Percentiles rank a stretch among this genome's conserved stretches.
phyloP scores from a whole-genome alignment of 1,140 invertebrate species.

The Leptinotarsa defecta region DNA sequence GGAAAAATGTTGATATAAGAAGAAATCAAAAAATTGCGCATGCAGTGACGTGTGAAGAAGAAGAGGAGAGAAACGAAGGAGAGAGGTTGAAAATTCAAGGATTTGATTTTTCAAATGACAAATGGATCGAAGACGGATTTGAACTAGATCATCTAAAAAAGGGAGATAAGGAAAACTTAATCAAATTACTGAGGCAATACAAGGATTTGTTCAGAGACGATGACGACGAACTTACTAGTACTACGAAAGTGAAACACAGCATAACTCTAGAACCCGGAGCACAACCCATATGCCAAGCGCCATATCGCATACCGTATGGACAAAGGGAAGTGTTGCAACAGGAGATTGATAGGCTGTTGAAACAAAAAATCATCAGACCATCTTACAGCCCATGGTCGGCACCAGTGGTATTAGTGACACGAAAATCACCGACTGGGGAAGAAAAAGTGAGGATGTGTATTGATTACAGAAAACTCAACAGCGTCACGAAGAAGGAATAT shows the following conservation, averaged over 20 bases:
- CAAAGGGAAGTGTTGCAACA: not conserved
- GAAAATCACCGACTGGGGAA: conserved; percentile 19
- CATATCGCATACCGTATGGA: not conserved
- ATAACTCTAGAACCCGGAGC: not conserved
- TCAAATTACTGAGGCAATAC: not conserved
- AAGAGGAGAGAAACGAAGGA: conserved; percentile 8
- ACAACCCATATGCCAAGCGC: conserved; percentile 7
- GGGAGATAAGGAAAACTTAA: not conserved
- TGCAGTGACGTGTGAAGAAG: not conserved
- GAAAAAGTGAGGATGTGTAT: conserved; percentile 26
- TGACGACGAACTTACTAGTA: not conserved
- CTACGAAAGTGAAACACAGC: not conserved
- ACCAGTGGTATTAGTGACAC: conserved; percentile 20
- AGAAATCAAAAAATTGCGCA: not conserved
- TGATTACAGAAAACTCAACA: conserved; percentile 24
- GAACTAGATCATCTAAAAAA: not conserved
- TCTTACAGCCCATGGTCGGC: conserved; percentile 23
- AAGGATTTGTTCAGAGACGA: conserved; percentile 17
- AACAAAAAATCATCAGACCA: conserved; percentile 16
- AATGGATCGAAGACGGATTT: conserved; percentile 14
- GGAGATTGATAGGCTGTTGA: conserved; percentile 11
- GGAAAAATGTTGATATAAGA: not conserved
- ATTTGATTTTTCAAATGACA: not conserved
- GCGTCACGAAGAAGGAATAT: conserved; percentile 22
- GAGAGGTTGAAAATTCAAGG: not conserved